Base-by-base conservation (phyloP, 1,140 invertebrate genomes). In the Calephelis virginiensis region DNA sequence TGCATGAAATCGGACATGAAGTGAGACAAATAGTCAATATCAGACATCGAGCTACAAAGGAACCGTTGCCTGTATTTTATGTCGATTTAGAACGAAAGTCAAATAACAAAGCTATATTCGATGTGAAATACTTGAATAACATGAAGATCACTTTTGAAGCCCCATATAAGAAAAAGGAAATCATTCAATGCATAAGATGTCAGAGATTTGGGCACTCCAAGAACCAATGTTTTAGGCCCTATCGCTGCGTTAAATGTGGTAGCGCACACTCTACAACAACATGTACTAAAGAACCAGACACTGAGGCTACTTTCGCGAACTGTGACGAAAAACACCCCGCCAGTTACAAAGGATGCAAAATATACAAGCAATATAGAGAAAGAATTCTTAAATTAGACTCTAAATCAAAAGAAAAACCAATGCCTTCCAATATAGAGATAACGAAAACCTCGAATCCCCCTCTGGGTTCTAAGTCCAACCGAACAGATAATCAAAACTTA, bases 81-180 rank as follows among this genome's bases (percentile, higher is more conserved):
- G 47, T 78, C 3, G 76, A 81, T 56, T 64, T 76, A 17, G 74
- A 78, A 64, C 78, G 2, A 28, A 71, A 53, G 60, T 63, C 1
- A 28, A 81, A 75, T 17, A 81, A 81, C 48, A 78, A 74, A 64
- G 71, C 76, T 2, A 78, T 80, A 11, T 80, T 79, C 50, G 68
- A 75, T 9, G 7, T 43, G 40, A 43, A 5, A 45, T 77, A 59
- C 10, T 3, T 80, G 43, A 65, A 69, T 11, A 48, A 86, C n/a
- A 67, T 70, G 12, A 73, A 72, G 75, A 66, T 86, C 6, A 60
- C 63, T 56, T 46, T 81, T 64, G 75, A 86, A 81, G 63, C 64
- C 6, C 72, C 79, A 9, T 78, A 76, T 6, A 70, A 73, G 43
- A 75, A 81, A 63, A 69, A 75, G 45, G 69, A 72, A 46, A 49